Percentiles rank a stretch among this genome's conserved stretches.
Conservation (phyloP, 1,140 invertebrate species). For the Drosophila malerkotliana region DNA sequence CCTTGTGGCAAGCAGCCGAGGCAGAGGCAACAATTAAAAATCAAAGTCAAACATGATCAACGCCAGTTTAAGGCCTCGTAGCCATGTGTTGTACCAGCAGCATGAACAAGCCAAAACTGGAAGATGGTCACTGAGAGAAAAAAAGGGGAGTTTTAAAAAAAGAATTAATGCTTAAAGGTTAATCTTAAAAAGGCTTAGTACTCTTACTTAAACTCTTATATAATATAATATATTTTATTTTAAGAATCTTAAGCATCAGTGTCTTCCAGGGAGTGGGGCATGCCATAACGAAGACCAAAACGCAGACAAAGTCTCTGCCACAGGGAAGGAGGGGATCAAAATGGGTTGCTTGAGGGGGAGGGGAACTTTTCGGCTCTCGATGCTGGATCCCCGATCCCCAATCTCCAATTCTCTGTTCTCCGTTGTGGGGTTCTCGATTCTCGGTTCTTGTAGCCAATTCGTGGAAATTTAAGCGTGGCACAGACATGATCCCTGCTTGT, state of each 20-base stretch:
- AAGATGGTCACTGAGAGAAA: slow-evolving; percentile 27
- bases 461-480: slow-evolving; percentile 81
- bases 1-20: slow-evolving; percentile 26
- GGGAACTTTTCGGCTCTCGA: slow-evolving; percentile 14
- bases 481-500: slow-evolving; percentile 78
- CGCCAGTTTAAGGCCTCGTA: slow-evolving; percentile 79
- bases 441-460: slow-evolving; percentile 79
- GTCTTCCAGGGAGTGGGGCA: slow-evolving; percentile 12
- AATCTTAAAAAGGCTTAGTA: too few species aligned
- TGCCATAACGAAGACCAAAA: slow-evolving; percentile 45
- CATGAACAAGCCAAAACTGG: slow-evolving; percentile 65
- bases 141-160: neutral
- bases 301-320: slow-evolving; percentile 40
- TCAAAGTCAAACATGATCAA: slow-evolving; percentile 83
- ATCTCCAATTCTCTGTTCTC: slow-evolving; percentile 18
- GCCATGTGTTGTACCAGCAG: slow-evolving; percentile 76
- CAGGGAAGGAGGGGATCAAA: slow-evolving; percentile 14
- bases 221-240: too few species aligned
- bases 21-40: slow-evolving; percentile 79
- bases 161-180: neutral
- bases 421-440: slow-evolving; percentile 29
- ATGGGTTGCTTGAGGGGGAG: slow-evolving; percentile 18
- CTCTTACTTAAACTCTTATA: too few species aligned
- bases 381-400: slow-evolving; percentile 7
- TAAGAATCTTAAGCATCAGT: neutral